Evolutionary conservation across 2,113 vertebrate species (phyloP), one percentile per base, ranked within the genome.

Genomic region (Sigmodon hispidus): DNA sequence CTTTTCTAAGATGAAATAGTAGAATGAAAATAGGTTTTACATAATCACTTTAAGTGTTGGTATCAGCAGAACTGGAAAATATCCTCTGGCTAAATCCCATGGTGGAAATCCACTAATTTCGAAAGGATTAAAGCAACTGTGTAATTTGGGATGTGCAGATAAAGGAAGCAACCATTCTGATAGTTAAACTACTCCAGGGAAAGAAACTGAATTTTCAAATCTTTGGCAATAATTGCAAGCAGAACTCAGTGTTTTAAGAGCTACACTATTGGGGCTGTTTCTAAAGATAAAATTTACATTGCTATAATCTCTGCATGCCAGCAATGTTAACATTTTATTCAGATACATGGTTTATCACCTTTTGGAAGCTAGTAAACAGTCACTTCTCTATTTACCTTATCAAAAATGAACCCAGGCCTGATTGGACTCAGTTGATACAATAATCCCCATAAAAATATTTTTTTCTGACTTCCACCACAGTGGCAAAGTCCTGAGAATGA

Each of bases 11-110:
- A 96, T 95, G 92, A 97, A 97, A 90, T 93, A 85, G 85, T 69
- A 89, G 96, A 93, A 97, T 86, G 70, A 75, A 97, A 97, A 97
- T 43, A 91, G 92, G 95, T 96, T 81, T 87, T 76, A 96, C 52
- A 89, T 96, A 97, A 97, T 97, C 94, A 97, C 90, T 97, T 94
- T 94, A 94, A 98, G 95, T 81, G 77, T 95, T 95, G 61, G 57
- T 94, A 94, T 94, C 86, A 79, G 90, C 86, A 94, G 61, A 93
- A 94, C 63, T 76, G n/a, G 90, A 89, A 94, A 97, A 97, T 87
- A 92, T 89, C 90, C 90, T 65, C 92, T 87, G 85, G 75, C 72
- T 93, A 96, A 96, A 90, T 93, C 93, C 94, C 69, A 21, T 24
- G 40, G 92, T 96, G 90, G 93, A 97, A 94, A 96, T 93, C 90